Percentiles rank a stretch among this genome's conserved stretches.
These are phyloP conservation scores for Heliopora coerulea DNA, from an alignment of 92 coral and sea anemone genomes.

Conservation along the genomic window DNA sequence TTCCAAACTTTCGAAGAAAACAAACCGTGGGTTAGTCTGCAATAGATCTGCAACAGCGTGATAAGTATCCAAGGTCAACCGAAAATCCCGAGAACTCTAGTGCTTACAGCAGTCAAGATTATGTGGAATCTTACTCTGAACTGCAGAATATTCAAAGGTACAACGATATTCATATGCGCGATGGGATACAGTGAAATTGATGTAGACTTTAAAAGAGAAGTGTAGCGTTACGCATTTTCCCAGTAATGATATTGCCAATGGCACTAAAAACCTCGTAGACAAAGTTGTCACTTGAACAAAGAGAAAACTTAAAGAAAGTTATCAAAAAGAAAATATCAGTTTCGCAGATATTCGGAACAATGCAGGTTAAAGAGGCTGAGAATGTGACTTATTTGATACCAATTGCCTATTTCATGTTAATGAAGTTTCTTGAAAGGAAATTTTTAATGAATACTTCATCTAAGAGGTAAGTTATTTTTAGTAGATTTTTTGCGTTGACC, in stretches of 20 bases:
- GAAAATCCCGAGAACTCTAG: no score
- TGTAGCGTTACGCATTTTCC: conserved; percentile 25
- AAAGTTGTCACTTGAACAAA: conserved; percentile 32
- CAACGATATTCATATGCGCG: no score
- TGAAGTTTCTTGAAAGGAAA: conserved; percentile 15
- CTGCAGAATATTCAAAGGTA: no score
- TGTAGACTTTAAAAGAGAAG: conserved; percentile 40
- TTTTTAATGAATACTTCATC: conserved; percentile 33
- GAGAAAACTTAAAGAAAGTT: conserved; percentile 19
- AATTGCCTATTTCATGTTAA: conserved; percentile 32
- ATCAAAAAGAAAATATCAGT: conserved; percentile 17
- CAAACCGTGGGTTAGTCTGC: no score
- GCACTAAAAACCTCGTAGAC: conserved; percentile 33
- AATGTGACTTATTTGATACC: conserved; percentile 33
- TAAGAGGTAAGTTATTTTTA: conserved; percentile 24
- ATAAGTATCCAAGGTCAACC: no score
- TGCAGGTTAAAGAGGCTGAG: conserved; percentile 8
- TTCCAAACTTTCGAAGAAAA: conserved; percentile 29
- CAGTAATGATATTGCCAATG: conserved; percentile 17
- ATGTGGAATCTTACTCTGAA: no score
- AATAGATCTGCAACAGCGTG: no score
- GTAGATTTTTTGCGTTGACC: not conserved
- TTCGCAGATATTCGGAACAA: conserved; percentile 5
- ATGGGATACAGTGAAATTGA: conserved; percentile 38
- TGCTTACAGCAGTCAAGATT: no score